phyloP scores from a whole-genome alignment of 2,797 vertebrate genomes.

The Holocentrus rufus region DNA sequence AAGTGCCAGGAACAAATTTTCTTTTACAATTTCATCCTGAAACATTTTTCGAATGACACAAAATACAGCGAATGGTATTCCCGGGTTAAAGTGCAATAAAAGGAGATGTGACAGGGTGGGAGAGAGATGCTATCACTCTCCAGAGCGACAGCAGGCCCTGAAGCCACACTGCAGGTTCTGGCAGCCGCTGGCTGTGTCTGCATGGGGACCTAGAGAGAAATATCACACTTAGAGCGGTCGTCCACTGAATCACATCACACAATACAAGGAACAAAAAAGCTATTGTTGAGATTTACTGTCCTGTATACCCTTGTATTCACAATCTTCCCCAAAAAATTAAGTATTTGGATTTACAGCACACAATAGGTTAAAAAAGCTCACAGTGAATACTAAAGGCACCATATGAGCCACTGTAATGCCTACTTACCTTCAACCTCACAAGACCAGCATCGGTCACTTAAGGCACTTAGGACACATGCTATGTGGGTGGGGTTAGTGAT shows the following conservation, averaged over 20 bases:
- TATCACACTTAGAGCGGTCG: slow-evolving; percentile 3
- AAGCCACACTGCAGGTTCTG: slow-evolving; percentile 99
- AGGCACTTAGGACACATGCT: slow-evolving; percentile 53
- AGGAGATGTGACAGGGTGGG: slow-evolving; percentile 72
- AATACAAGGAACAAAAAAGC: background rate
- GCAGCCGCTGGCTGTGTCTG: slow-evolving; percentile 97
- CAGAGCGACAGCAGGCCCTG: slow-evolving; percentile 98
- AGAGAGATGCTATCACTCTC: slow-evolving; percentile 87
- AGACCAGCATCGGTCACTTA: slow-evolving; percentile 45
- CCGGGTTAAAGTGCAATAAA: slow-evolving; percentile 91
- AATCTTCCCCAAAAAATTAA: slow-evolving; percentile 5
- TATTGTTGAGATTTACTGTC: no score
- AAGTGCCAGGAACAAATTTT: slow-evolving; percentile 47
- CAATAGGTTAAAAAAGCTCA: background rate
- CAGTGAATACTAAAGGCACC: slow-evolving; percentile 18
- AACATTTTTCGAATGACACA: slow-evolving; percentile 68
- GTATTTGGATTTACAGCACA: background rate
- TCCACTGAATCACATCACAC: background rate
- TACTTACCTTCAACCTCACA: slow-evolving; percentile 72
- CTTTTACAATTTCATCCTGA: slow-evolving; percentile 69
- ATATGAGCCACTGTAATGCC: slow-evolving; percentile 33
- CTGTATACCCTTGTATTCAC: background rate
- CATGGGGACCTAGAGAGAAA: slow-evolving; percentile 91
- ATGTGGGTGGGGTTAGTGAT: slow-evolving; percentile 56
- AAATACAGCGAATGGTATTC: slow-evolving; percentile 75